Percentiles rank a stretch among this genome's conserved stretches.
Evolutionary conservation across 1,140 invertebrate genomes (phyloP).

Genomic region (Proctacanthus coquilletti): DNA sequence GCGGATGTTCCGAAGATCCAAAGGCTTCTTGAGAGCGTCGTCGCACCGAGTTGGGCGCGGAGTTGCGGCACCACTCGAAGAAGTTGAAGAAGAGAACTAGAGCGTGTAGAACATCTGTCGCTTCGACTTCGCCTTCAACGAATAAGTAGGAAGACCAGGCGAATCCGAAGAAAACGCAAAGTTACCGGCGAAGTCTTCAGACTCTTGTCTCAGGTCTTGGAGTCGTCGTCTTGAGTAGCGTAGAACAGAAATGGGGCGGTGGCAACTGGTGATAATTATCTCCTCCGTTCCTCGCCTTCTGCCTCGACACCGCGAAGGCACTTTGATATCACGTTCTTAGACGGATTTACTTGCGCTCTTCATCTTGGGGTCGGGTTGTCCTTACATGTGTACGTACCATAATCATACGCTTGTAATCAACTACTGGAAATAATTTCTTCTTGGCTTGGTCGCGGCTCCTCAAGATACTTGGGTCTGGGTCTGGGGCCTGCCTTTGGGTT

Average conservation of each 20-base stretch:
- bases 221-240: too few species aligned
- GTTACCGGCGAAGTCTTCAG: neutral
- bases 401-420: constrained; percentile 4
- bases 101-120: neutral
- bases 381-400: constrained; percentile 2
- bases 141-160: too few species aligned
- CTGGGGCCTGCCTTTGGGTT: too few species aligned
- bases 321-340: too few species aligned
- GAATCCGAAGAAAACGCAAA: neutral
- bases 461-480: too few species aligned
- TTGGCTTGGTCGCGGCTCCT: too few species aligned
- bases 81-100: neutral
- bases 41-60: too few species aligned
- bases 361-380: constrained; percentile 1
- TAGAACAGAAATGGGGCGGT: neutral
- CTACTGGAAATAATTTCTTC: constrained; percentile 3
- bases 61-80: neutral
- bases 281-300: neutral
- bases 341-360: too few species aligned
- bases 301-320: neutral
- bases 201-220: too few species aligned
- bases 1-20: neutral
- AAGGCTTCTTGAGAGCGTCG: too few species aligned
- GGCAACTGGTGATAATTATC: neutral
- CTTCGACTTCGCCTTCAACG: too few species aligned